Conservation (phyloP, 2,888 invertebrate species). For the Cryptus viduatorius region DNA sequence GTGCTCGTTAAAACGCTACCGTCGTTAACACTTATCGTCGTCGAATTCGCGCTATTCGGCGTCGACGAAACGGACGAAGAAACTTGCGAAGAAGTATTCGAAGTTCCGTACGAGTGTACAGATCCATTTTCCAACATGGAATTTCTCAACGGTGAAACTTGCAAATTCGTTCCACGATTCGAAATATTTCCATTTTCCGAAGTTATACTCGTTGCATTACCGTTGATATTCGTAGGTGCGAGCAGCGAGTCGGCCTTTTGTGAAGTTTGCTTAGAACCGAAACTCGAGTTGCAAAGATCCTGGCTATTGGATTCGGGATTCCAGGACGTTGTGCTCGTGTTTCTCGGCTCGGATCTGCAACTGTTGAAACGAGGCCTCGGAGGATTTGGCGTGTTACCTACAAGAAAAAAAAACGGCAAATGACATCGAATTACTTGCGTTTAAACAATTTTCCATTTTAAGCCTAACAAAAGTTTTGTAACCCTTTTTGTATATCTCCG, state of each 20-base stretch:
- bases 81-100: slow-evolving; percentile 45
- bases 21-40: slow-evolving; percentile 48
- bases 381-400: slow-evolving; percentile 86
- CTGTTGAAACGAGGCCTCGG: slow-evolving; percentile 87
- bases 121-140: slow-evolving; percentile 77
- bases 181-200: slow-evolving; percentile 70
- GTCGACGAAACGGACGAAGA: slow-evolving; percentile 43
- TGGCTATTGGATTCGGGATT: slow-evolving; percentile 54
- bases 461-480: neutral
- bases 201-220: slow-evolving; percentile 68
- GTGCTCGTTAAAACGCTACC: slow-evolving; percentile 67
- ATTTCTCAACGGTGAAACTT: slow-evolving; percentile 74
- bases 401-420: slow-evolving; percentile 29
- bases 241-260: slow-evolving; percentile 75
- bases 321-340: slow-evolving; percentile 68
- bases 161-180: slow-evolving; percentile 60
- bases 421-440: neutral
- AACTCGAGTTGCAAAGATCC: slow-evolving; percentile 56
- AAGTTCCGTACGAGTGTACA: slow-evolving; percentile 50
- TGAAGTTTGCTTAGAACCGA: slow-evolving; percentile 7
- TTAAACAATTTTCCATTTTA: neutral
- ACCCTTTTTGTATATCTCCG: neutral
- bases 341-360: slow-evolving; percentile 85
- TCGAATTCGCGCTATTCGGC: neutral
- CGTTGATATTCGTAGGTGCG: slow-evolving; percentile 71